Percentiles rank a stretch among this genome's conserved stretches.
Evolutionary conservation across 2,888 invertebrate species (phyloP).

Genomic region (Phasia obesa): DNA sequence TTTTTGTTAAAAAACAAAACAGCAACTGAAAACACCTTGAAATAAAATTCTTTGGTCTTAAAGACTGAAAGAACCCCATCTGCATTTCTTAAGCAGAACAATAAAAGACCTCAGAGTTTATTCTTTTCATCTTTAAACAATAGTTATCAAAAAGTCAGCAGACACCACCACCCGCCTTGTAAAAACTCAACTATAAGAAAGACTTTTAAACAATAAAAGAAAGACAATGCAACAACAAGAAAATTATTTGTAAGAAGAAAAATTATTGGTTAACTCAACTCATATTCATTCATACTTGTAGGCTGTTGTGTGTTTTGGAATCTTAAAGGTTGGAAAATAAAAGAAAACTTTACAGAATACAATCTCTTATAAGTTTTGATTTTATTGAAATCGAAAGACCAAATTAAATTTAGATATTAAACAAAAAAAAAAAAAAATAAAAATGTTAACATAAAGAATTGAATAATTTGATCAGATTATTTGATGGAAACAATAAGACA

Average conservation of each 20-base stretch:
- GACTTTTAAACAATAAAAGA: constrained; percentile 20
- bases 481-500: too few species aligned
- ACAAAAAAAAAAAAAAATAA: too few species aligned
- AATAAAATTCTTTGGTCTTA: constrained; percentile 40
- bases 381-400: constrained; percentile 24
- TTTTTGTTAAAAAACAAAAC: not conserved
- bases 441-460: too few species aligned
- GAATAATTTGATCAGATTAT: too few species aligned
- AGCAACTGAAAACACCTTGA: constrained; percentile 49
- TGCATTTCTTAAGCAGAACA: constrained; percentile 37
- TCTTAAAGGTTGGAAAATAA: constrained; percentile 8
- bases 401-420: constrained; percentile 36
- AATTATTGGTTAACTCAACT: constrained; percentile 41
- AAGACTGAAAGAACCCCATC: constrained; percentile 25
- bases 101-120: not conserved
- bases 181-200: constrained; percentile 29
- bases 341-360: constrained; percentile 8
- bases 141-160: constrained; percentile 63
- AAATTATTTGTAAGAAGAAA: constrained; percentile 40
- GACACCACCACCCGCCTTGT: constrained; percentile 46
- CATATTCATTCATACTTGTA: constrained; percentile 24
- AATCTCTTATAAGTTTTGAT: constrained; percentile 16
- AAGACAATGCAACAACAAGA: constrained; percentile 44
- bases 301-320: not conserved
- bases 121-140: constrained; percentile 51